Percentiles rank a stretch among this genome's conserved stretches.
Conservation (phyloP, 2,888 invertebrate genomes). For the Drosophila infuscata region DNA sequence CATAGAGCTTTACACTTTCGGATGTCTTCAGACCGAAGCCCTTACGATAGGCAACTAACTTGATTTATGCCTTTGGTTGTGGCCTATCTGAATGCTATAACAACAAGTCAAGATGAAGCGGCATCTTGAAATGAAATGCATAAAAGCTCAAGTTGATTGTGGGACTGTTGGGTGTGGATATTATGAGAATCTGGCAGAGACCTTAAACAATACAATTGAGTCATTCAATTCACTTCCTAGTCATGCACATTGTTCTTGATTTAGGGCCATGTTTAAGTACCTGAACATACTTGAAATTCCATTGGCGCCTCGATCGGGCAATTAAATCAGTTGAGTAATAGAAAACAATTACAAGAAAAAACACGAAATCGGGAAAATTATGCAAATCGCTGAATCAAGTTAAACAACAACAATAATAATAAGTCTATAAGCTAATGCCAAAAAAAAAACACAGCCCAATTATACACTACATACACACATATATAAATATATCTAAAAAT, state of each 20-base stretch:
- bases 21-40: conserved; percentile 7
- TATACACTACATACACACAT: not conserved
- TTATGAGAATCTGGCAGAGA: conserved; percentile 17
- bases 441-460: conserved; percentile 28
- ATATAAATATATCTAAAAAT: conserved; percentile 4
- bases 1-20: conserved; percentile 47
- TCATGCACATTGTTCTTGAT: conserved; percentile 44
- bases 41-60: conserved; percentile 23
- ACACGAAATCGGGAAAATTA: conserved; percentile 19
- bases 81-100: conserved; percentile 26
- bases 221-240: conserved; percentile 49
- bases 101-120: conserved; percentile 25
- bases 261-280: conserved; percentile 42
- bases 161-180: conserved; percentile 1
- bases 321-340: conserved; percentile 49
- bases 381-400: conserved; percentile 27
- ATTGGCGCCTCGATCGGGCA: conserved; percentile 31
- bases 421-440: conserved; percentile 23
- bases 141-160: conserved; percentile 18
- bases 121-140: conserved; percentile 35
- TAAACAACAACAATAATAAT: conserved; percentile 35
- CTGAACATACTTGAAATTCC: conserved; percentile 53
- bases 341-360: not conserved
- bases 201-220: conserved; percentile 24
- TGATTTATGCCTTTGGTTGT: conserved; percentile 40